Evolutionary conservation across 30 jellyfish, hydroid and myxozoan species (phyloP).

Genomic region (Pseudorhiza aurosa): DNA sequence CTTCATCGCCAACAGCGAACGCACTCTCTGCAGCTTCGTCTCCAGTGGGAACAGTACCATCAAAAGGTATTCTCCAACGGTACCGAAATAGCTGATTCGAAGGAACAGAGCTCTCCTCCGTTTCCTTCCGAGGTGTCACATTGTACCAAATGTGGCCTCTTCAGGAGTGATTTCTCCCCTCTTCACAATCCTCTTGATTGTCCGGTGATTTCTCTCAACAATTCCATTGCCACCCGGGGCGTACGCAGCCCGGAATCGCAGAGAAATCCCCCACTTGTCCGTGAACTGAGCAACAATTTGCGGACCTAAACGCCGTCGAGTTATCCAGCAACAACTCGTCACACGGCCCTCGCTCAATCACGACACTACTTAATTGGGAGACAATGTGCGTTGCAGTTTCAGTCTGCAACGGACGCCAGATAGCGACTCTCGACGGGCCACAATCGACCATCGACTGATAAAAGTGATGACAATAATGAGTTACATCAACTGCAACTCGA

Average conservation of each 20-base stretch:
- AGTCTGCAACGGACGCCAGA: not conserved
- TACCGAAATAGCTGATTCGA: not conserved
- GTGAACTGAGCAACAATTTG: not conserved
- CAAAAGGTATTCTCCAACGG: not conserved
- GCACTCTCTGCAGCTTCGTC: constrained; percentile 1
- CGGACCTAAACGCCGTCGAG: not conserved
- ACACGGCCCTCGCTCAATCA: not conserved
- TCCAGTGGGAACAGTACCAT: not conserved
- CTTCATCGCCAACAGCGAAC: constrained; percentile 12
- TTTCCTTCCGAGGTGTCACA: constrained; percentile 16
- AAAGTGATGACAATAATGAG: not conserved
- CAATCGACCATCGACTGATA: constrained; percentile 14
- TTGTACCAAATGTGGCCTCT: constrained; percentile 23
- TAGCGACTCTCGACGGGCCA: constrained; percentile 16
- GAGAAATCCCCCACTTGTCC: not conserved
- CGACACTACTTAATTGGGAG: not conserved
- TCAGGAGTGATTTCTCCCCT: not conserved
- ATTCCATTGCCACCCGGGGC: not conserved
- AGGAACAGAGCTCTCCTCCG: not conserved
- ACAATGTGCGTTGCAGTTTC: not conserved
- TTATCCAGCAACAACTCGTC: not conserved
- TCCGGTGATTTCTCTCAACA: not conserved
- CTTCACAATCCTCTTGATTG: constrained; percentile 1
- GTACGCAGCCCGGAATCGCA: not conserved
- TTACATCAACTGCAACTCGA: constrained; percentile 21